Evolutionary conservation across 2,797 vertebrate genomes (phyloP).

Genomic region (Nyctalus aviator): DNA sequence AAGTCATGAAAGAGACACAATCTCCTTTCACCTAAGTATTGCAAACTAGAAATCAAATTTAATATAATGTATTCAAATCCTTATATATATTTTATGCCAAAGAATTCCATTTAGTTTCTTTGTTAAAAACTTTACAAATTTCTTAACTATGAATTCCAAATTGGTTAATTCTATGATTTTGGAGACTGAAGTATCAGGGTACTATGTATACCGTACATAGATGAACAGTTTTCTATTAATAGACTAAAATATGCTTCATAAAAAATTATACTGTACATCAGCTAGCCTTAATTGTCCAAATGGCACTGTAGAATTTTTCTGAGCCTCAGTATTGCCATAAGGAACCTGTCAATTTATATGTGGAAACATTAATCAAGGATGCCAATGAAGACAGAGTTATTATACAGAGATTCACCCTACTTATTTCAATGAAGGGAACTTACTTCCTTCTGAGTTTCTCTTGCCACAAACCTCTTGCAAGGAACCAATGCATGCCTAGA

Average conservation of each 20-base stretch:
- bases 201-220: not conserved
- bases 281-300: slow-evolving; percentile 18
- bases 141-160: slow-evolving; percentile 1
- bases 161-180: slow-evolving; percentile 42
- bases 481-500: not conserved
- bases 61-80: not conserved
- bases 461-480: not conserved
- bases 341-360: slow-evolving; percentile 3
- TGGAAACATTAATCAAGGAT: slow-evolving; percentile 22
- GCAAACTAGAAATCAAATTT: not conserved
- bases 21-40: not conserved
- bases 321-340: not conserved
- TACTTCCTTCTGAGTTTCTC: not conserved
- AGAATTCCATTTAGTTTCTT: not conserved
- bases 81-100: slow-evolving; percentile 29
- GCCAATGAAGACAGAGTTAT: not conserved
- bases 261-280: slow-evolving; percentile 12
- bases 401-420: not conserved
- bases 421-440: not conserved
- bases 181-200: not conserved
- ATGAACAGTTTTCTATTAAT: slow-evolving; percentile 19
- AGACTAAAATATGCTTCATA: not conserved
- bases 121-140: slow-evolving; percentile 38
- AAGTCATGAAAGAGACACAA: not conserved
- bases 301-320: slow-evolving; percentile 29